Evolutionary conservation across 2,888 invertebrate genomes (phyloP).

Genomic region (Rhingia campestris): DNA sequence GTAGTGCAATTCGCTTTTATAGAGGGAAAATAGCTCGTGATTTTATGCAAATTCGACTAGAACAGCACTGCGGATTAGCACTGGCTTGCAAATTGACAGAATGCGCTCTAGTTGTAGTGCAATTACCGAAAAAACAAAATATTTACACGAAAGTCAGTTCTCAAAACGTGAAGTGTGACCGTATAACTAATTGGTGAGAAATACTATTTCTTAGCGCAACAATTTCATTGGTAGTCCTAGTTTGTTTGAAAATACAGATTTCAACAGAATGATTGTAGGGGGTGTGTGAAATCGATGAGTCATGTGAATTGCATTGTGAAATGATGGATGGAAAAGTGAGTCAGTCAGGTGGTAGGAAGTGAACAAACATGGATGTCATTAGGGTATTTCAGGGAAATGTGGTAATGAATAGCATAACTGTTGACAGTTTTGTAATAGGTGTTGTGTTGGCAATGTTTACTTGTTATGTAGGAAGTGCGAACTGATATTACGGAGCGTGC

Average conservation of each 20-base stretch:
- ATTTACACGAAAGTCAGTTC: constrained; percentile 30
- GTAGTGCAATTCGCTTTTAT: constrained; percentile 56
- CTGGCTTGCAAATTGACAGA: constrained; percentile 42
- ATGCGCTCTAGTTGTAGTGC: constrained; percentile 25
- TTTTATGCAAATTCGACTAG: constrained; percentile 54
- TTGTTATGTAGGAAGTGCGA: not conserved
- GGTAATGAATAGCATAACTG: not conserved
- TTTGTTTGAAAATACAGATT: constrained; percentile 14
- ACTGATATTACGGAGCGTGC: too few species aligned
- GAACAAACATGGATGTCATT: constrained; percentile 7
- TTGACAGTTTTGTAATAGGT: not conserved
- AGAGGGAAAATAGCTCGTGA: constrained; percentile 47
- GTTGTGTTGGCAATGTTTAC: not conserved
- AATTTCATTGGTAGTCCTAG: not conserved
- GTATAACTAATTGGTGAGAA: constrained; percentile 17
- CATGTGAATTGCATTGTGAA: constrained; percentile 3
- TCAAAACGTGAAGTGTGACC: constrained; percentile 11
- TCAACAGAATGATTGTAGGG: not conserved
- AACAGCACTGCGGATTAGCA: constrained; percentile 52
- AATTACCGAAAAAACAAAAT: constrained; percentile 44
- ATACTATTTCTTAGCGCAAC: not conserved
- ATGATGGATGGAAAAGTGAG: not conserved
- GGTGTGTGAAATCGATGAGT: constrained; percentile 11
- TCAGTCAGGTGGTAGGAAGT: constrained; percentile 6
- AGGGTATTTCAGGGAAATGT: not conserved